phyloP scores from a whole-genome alignment of 2,797 vertebrate genomes.

The Atherinosoma microstoma region DNA sequence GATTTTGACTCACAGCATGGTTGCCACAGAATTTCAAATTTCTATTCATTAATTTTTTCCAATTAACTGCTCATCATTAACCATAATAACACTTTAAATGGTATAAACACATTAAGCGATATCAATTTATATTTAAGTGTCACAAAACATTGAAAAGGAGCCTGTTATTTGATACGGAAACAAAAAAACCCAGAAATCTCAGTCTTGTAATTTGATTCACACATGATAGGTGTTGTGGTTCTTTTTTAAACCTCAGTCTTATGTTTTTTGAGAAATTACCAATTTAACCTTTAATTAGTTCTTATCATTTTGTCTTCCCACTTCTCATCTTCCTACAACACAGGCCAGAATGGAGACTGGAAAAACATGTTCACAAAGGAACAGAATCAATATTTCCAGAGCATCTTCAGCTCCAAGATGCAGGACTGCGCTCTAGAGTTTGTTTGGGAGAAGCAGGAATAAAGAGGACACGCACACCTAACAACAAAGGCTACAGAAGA shows the following conservation, averaged over 20 bases:
- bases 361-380: slow-evolving; percentile 82
- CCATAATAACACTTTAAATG: not conserved
- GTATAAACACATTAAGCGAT: not conserved
- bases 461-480: not conserved
- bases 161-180: not conserved
- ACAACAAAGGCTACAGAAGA: not conserved
- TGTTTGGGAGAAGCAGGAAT: slow-evolving; percentile 67
- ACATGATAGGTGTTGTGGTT: not conserved
- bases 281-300: not conserved
- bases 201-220: not conserved
- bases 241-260: not conserved
- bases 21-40: not conserved
- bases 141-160: not conserved
- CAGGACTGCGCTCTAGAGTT: slow-evolving; percentile 50
- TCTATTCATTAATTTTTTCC: not conserved
- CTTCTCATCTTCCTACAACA: not conserved
- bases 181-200: no score
- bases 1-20: not conserved
- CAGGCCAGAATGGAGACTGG: slow-evolving; percentile 88
- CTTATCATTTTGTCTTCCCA: not conserved
- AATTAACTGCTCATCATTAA: not conserved
- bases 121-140: no score
- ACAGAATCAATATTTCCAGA: slow-evolving; percentile 79
- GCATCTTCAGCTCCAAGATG: slow-evolving; percentile 81
- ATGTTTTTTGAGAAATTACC: not conserved